Evolutionary conservation across 2,888 invertebrate species (phyloP).

Genomic region (Geophilus truncorum): DNA sequence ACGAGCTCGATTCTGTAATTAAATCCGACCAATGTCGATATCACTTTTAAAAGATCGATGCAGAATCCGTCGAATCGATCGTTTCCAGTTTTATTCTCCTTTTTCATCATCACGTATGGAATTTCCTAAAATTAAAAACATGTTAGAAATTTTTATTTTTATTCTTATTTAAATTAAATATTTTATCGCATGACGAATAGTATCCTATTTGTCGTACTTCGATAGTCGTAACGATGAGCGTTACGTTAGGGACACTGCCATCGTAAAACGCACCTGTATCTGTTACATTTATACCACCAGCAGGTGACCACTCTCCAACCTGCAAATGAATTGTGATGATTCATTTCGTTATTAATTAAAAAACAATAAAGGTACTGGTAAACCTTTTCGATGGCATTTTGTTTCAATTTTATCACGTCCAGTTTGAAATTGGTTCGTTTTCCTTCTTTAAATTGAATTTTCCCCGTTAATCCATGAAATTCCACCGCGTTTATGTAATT

Average conservation of each 20-base stretch:
- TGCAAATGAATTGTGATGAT: constrained; percentile 30
- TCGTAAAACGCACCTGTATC: constrained; percentile 81
- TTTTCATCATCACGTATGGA: constrained; percentile 85
- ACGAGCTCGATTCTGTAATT: constrained; percentile 77
- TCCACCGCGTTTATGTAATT: constrained; percentile 70
- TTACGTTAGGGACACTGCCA: constrained; percentile 74
- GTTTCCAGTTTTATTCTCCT: constrained; percentile 54
- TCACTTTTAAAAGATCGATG: constrained; percentile 76
- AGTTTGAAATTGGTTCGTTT: constrained; percentile 75
- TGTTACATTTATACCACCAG: constrained; percentile 70
- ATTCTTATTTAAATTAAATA: not conserved
- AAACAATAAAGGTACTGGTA: not conserved
- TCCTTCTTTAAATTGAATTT: constrained; percentile 78
- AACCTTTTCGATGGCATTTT: constrained; percentile 67
- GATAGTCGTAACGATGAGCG: constrained; percentile 81
- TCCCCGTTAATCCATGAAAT: constrained; percentile 80
- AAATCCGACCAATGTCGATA: constrained; percentile 79
- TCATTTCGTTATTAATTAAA: not conserved
- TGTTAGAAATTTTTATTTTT: not conserved
- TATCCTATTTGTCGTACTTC: constrained; percentile 57
- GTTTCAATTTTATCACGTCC: constrained; percentile 74
- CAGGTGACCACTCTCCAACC: constrained; percentile 72
- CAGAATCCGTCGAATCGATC: constrained; percentile 76
- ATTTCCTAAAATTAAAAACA: constrained; percentile 67
- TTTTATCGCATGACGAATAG: not conserved